Evolutionary conservation across 2,888 invertebrate species (phyloP).

Genomic region (Oscheius sp.): DNA sequence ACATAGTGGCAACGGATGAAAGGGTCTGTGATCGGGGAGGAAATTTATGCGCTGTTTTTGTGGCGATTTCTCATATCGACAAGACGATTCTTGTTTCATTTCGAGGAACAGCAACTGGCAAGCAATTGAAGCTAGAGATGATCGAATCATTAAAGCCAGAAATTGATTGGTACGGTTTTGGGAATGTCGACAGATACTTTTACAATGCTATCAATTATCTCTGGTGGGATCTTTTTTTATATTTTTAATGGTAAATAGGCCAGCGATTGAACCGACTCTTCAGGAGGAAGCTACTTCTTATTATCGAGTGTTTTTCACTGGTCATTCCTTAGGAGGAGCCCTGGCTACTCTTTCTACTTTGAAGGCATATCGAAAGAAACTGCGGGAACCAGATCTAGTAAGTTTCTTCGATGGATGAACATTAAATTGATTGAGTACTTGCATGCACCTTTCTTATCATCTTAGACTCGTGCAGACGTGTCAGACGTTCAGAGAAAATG

Average conservation of each 20-base stretch:
- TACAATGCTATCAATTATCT: constrained; percentile 32
- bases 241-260: constrained; percentile 14
- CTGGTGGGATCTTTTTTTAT: constrained; percentile 26
- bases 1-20: constrained; percentile 26
- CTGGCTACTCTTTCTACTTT: constrained; percentile 36
- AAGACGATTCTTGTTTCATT: constrained; percentile 32
- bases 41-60: constrained; percentile 35
- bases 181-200: constrained; percentile 40
- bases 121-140: constrained; percentile 35
- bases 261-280: constrained; percentile 27
- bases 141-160: constrained; percentile 33
- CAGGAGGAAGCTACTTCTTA: constrained; percentile 16
- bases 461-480: too few species aligned
- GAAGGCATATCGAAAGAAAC: constrained; percentile 27
- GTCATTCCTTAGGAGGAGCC: constrained; percentile 42
- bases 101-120: constrained; percentile 34
- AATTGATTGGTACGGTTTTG: constrained; percentile 41
- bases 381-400: constrained; percentile 11
- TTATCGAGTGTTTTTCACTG: constrained; percentile 35
- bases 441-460: too few species aligned
- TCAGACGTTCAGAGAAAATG: too few species aligned
- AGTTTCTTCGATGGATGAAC: too few species aligned
- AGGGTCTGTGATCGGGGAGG: constrained; percentile 31
- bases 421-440: too few species aligned
- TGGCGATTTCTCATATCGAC: constrained; percentile 26